phyloP scores from a whole-genome alignment of 1,140 invertebrate genomes.

The Lanistes nyassanus region DNA sequence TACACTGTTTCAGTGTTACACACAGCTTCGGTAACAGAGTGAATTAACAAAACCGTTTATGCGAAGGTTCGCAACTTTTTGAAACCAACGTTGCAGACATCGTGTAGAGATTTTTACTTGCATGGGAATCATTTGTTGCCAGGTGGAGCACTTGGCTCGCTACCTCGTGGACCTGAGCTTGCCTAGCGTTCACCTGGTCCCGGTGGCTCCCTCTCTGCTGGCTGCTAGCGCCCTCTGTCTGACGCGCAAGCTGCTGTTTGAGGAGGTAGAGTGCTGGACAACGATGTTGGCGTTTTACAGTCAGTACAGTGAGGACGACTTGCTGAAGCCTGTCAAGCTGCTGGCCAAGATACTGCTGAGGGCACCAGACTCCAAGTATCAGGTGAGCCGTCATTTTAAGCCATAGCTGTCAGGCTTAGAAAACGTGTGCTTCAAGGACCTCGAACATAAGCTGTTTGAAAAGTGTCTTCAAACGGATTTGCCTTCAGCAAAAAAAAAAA shows the following conservation, averaged over 20 bases:
- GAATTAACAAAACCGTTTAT: too few species aligned
- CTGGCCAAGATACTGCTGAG: constrained; percentile 33
- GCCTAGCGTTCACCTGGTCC: constrained; percentile 34
- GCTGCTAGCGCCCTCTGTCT: constrained; percentile 45
- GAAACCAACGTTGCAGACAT: too few species aligned
- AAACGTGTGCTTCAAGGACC: background rate
- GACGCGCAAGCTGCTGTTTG: constrained; percentile 34
- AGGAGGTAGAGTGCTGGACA: constrained; percentile 36
- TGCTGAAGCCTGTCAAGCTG: constrained; percentile 29
- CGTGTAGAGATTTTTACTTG: too few species aligned
- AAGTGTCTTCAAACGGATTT: background rate
- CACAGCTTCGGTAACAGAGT: too few species aligned
- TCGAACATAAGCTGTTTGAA: background rate
- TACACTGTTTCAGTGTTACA: too few species aligned
- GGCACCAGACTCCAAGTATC: constrained; percentile 37
- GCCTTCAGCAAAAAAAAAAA: background rate
- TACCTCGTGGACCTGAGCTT: constrained; percentile 48
- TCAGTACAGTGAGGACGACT: constrained; percentile 43
- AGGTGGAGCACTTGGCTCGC: constrained; percentile 43
- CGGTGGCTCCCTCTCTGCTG: constrained; percentile 40
- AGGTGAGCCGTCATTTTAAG: constrained; percentile 21
- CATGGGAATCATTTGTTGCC: background rate
- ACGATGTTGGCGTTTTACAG: constrained; percentile 40
- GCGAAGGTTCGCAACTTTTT: too few species aligned
- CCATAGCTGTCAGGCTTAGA: background rate